Conservation (phyloP, 2,888 invertebrate species). For the Hesperia comma region DNA sequence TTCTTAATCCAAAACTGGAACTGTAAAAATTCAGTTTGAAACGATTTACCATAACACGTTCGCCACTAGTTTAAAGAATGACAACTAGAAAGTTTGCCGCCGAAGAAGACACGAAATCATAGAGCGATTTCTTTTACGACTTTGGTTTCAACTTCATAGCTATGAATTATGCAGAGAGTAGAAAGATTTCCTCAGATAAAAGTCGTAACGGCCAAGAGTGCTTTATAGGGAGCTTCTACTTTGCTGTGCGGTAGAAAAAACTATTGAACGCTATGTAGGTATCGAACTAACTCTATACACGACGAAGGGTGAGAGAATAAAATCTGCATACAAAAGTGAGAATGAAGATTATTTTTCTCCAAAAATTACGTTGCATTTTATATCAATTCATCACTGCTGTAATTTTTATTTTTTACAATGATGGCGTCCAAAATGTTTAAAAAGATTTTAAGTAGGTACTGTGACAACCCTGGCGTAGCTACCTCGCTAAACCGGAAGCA, state of each 20-base stretch:
- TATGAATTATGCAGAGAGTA: constrained; percentile 83
- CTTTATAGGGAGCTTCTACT: constrained; percentile 76
- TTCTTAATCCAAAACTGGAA: background rate
- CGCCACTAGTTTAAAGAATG: constrained; percentile 72
- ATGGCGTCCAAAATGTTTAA: no score
- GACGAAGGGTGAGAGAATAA: background rate
- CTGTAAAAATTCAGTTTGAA: constrained; percentile 15
- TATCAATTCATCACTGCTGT: no score
- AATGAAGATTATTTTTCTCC: no score
- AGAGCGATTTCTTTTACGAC: constrained; percentile 84
- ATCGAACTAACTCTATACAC: constrained; percentile 2
- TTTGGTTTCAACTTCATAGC: constrained; percentile 82
- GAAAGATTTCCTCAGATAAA: constrained; percentile 82
- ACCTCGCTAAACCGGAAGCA: no score
- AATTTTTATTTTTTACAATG: no score
- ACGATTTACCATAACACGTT: constrained; percentile 32
- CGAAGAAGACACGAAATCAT: constrained; percentile 82
- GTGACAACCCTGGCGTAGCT: no score
- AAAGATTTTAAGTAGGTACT: no score
- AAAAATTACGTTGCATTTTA: no score
- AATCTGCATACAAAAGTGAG: constrained; percentile 10
- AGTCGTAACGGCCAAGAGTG: constrained; percentile 79
- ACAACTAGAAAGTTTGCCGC: constrained; percentile 77
- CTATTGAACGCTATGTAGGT: background rate
- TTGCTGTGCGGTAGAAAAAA: constrained; percentile 44